Evolutionary conservation across 2,888 invertebrate genomes (phyloP), one percentile per base, ranked within the genome.

Genomic region (Rotaria magnacalcarata): DNA sequence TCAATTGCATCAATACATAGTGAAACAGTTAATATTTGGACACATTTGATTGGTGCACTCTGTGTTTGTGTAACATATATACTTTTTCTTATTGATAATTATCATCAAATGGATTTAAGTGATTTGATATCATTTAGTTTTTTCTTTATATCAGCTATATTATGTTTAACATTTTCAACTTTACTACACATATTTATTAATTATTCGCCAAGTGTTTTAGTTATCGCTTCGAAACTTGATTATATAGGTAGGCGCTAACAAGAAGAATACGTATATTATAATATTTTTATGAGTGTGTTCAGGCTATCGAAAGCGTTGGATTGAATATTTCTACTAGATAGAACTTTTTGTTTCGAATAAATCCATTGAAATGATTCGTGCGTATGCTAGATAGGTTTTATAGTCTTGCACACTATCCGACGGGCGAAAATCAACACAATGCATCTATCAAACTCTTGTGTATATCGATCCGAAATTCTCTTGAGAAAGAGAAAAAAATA

Each of bases 21-120:
- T 1, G 99, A 99, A 92, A 99, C 99, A 21, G 98, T 97, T 84
- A 99, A 99, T 90, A 99, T 99, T 89, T 99, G 99, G 99, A 97
- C 96, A 56, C 96, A 97, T 92, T 92, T 97, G 87, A 93, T 96
- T 86, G 95, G 94, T 93, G 90, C 41, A 80, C 47, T 47, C 47
- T 80, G 80, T n/a, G n/a, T 80, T n/a, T 16, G 47, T 43, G 80
- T 80, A 14, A 80, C 80, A 43, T 80, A 41, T n/a, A n/a, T 34
- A 47, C 47, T 80, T 14, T 80, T 80, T 80, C 24, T 80, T 47
- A n/a, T 80, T 80, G 80, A 80, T 41, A 80, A 80, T 47, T 47
- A 80, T 80, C 80, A 14, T 11, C 80, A 80, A 80, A 80, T 80
- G 80, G 80, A 80, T 80, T 24, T 80, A 14, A 47, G 80, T 47